Conservation (phyloP, 64 coral and sea anemone species). For the Stichodactyla mertensii region DNA sequence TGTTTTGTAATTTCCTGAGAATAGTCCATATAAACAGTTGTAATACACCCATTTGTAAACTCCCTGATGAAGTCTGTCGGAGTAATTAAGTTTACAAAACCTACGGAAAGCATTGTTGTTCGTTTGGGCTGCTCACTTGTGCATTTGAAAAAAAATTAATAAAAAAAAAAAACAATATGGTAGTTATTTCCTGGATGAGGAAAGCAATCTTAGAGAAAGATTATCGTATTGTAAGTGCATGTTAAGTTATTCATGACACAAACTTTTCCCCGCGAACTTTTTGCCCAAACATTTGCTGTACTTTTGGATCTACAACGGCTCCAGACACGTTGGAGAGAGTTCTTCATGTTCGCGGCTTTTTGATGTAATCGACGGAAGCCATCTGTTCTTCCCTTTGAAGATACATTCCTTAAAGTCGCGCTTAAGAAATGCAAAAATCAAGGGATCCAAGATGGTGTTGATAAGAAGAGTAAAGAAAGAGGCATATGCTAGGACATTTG, state of each 20-base stretch:
- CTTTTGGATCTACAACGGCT: neutral
- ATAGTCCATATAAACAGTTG: too few relatives aligned
- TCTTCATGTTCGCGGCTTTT: neutral
- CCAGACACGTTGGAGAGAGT: slow-evolving; percentile 2
- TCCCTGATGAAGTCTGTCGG: too few relatives aligned
- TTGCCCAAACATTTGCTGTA: neutral
- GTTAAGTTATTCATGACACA: neutral
- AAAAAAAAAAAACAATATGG: too few relatives aligned
- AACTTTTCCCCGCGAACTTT: neutral
- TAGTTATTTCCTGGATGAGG: too few relatives aligned
- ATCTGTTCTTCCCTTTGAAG: neutral
- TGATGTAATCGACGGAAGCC: neutral
- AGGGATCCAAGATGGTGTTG: slow-evolving; percentile 71
- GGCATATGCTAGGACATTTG: slow-evolving; percentile 31
- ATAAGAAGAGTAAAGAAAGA: slow-evolving; percentile 82
- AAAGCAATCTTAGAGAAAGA: too few relatives aligned
- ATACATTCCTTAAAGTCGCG: slow-evolving; percentile 72
- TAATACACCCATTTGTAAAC: too few relatives aligned
- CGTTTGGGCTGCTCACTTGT: too few relatives aligned
- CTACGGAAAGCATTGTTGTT: too few relatives aligned
- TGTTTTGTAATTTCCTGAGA: too few relatives aligned
- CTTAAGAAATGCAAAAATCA: slow-evolving; percentile 81
- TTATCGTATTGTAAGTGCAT: too few relatives aligned
- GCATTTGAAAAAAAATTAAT: too few relatives aligned
- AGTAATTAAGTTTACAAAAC: too few relatives aligned